phyloP scores from a whole-genome alignment of 2,113 vertebrate genomes.

The Oncorhynchus nerka region DNA sequence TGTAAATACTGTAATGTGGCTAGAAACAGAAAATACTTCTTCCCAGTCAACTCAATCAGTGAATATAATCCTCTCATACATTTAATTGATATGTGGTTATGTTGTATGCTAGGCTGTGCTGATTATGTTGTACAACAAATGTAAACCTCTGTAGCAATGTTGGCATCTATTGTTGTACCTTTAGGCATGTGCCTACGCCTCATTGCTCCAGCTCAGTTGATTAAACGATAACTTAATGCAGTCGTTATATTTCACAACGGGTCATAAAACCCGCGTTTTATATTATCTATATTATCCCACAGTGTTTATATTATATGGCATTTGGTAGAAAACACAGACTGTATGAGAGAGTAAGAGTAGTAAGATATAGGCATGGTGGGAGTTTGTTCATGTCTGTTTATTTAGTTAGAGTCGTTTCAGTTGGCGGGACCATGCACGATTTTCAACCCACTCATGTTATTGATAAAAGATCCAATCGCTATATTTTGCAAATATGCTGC shows the following conservation, averaged over 20 bases:
- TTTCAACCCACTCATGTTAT: constrained; percentile 30
- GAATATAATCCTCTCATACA: not conserved
- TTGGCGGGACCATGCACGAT: constrained; percentile 41
- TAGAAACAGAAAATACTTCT: no score
- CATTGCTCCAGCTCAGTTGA: constrained; percentile 38
- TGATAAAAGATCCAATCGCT: constrained; percentile 59
- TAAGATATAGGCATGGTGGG: constrained; percentile 33
- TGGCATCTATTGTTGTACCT: not conserved
- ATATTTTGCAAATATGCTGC: constrained; percentile 57
- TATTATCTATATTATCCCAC: constrained; percentile 46
- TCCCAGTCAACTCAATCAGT: not conserved
- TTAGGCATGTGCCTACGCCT: not conserved
- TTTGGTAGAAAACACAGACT: constrained; percentile 40
- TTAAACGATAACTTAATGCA: constrained; percentile 37
- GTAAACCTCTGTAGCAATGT: not conserved
- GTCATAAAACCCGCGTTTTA: constrained; percentile 13
- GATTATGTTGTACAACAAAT: not conserved
- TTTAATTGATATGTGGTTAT: not conserved
- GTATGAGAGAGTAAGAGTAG: not conserved
- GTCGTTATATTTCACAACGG: constrained; percentile 36
- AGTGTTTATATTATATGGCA: constrained; percentile 52
- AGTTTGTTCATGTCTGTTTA: constrained; percentile 42
- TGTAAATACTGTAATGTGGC: no score
- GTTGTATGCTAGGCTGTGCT: no score
- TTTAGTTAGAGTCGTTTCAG: constrained; percentile 42